Evolutionary conservation across 2,888 invertebrate genomes (phyloP).

Genomic region (Dolichopus griseipennis): DNA sequence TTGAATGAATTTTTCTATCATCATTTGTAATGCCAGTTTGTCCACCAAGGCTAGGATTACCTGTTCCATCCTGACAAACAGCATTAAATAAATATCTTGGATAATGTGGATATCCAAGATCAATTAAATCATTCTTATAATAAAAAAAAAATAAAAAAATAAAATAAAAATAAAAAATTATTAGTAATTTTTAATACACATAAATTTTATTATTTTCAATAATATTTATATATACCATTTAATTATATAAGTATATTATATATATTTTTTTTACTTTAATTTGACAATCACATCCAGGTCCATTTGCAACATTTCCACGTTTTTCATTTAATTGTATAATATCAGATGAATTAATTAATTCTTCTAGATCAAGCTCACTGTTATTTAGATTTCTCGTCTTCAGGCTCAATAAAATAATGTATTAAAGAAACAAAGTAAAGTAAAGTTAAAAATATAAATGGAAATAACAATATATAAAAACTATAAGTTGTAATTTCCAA

Average conservation of each 20-base stretch:
- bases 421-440: too few species aligned
- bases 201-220: neutral
- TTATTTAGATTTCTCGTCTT: neutral
- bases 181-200: too few species aligned
- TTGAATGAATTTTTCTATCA: slow-evolving; percentile 27
- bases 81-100: slow-evolving; percentile 40
- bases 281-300: slow-evolving; percentile 38
- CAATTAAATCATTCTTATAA: slow-evolving; percentile 35
- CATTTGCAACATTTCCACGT: slow-evolving; percentile 22
- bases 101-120: slow-evolving; percentile 36
- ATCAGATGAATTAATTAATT: neutral
- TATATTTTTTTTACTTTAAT: slow-evolving; percentile 31
- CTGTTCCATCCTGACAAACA: slow-evolving; percentile 30
- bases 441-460: too few species aligned
- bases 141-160: neutral
- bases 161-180: neutral
- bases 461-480: too few species aligned
- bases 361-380: neutral
- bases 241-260: neutral
- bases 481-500: too few species aligned
- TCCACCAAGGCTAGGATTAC: neutral
- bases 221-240: too few species aligned
- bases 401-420: neutral
- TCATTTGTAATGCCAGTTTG: neutral
- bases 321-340: slow-evolving; percentile 24